A percentile compares a stretch with the other conserved stretches of the same genome.
These are phyloP conservation scores for Erannis defoliaria DNA, from an alignment of 2,888 invertebrate genomes.

Conservation along the genomic window DNA sequence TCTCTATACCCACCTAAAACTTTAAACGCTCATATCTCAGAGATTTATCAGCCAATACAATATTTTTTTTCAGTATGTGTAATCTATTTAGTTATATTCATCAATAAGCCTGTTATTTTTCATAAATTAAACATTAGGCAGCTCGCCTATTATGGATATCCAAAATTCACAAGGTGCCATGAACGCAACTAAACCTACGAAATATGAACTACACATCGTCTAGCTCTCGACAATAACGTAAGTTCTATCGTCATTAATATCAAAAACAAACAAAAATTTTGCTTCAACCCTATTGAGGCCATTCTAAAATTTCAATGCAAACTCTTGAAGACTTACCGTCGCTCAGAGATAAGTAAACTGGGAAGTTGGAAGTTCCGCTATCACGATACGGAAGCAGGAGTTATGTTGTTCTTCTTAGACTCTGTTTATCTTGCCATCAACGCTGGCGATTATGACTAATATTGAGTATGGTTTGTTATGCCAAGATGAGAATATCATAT, in stretches of 20 bases:
- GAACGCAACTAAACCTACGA: too few species aligned
- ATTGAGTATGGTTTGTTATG: not conserved
- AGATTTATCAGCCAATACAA: too few species aligned
- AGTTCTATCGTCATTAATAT: not conserved
- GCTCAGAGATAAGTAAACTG: slow-evolving; percentile 22
- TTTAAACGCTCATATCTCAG: too few species aligned
- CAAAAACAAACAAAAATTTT: not conserved
- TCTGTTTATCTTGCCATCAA: slow-evolving; percentile 22
- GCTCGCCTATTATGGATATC: too few species aligned
- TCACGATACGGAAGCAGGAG: slow-evolving; percentile 18
- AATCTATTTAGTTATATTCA: too few species aligned
- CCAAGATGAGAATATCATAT: not conserved
- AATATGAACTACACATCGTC: too few species aligned
- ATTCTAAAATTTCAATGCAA: slow-evolving; percentile 5
- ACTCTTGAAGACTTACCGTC: slow-evolving; percentile 16
- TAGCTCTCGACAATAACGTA: not conserved
- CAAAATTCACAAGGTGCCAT: too few species aligned
- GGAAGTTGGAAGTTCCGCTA: slow-evolving; percentile 17
- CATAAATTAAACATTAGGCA: too few species aligned
- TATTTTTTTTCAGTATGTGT: too few species aligned
- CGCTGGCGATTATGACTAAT: slow-evolving; percentile 15
- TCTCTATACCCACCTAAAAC: too few species aligned
- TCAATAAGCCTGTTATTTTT: too few species aligned
- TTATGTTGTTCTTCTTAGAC: slow-evolving; percentile 24
- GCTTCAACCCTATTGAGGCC: not conserved